Evolutionary conservation across 2,113 vertebrate species (phyloP).

Genomic region (Tachycineta bicolor): DNA sequence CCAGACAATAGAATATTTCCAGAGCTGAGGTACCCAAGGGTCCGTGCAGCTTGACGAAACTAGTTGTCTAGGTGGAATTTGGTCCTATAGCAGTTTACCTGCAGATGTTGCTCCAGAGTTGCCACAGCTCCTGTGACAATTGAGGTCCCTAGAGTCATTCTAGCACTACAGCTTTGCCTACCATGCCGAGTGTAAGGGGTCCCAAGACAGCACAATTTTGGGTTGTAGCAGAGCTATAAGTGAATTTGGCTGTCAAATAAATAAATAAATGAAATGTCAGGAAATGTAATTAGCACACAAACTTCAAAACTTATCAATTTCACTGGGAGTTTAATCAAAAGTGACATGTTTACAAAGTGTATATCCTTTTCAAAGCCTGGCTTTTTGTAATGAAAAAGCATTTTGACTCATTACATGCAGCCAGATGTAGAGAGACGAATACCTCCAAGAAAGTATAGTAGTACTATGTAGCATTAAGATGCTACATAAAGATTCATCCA

Average conservation of each 20-base stretch:
- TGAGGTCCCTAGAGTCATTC: not conserved
- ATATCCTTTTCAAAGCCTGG: not conserved
- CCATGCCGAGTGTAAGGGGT: not conserved
- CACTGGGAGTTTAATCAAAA: not conserved
- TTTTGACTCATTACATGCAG: not conserved
- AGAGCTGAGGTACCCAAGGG: not conserved
- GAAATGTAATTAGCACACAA: not conserved
- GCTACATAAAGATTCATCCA: not conserved
- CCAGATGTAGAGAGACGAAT: not conserved
- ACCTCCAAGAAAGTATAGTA: not conserved
- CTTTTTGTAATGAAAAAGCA: not conserved
- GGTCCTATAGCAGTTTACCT: not conserved
- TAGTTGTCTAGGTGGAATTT: not conserved
- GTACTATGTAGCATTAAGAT: not conserved
- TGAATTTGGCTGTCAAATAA: not conserved
- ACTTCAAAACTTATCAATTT: not conserved
- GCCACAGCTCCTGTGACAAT: not conserved
- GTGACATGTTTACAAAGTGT: not conserved
- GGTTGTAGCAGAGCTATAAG: not conserved
- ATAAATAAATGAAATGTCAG: not conserved
- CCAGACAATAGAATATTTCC: not conserved
- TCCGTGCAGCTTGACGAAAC: not conserved
- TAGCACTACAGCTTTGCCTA: not conserved
- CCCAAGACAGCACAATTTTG: not conserved
- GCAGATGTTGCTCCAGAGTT: not conserved